Conservation (phyloP, 92 coral and sea anemone genomes). For the Parazoanthus swiftii region DNA sequence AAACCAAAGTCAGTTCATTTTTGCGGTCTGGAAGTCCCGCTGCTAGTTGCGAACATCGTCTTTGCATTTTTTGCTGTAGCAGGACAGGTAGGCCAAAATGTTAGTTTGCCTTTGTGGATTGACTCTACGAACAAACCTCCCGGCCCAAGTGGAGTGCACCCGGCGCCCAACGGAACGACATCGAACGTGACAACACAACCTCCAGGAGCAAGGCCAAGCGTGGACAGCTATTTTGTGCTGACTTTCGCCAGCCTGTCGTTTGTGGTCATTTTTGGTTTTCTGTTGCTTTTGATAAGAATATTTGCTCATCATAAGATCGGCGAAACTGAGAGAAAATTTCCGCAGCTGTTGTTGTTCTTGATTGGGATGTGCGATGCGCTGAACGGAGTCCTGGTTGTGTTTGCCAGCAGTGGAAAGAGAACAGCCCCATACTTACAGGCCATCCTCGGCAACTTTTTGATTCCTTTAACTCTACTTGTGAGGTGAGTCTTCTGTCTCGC, state of each 20-base stretch:
- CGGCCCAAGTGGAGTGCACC: not conserved
- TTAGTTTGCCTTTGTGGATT: constrained; percentile 81
- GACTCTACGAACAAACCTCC: constrained; percentile 58
- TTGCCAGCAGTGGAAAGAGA: constrained; percentile 74
- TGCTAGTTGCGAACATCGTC: constrained; percentile 58
- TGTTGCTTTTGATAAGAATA: constrained; percentile 32
- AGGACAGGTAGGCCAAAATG: constrained; percentile 72
- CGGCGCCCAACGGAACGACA: not conserved
- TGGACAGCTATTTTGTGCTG: constrained; percentile 79
- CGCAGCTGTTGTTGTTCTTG: constrained; percentile 59
- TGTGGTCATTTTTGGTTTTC: constrained; percentile 73
- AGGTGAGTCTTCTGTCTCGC: constrained; percentile 55
- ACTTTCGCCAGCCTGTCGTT: constrained; percentile 68
- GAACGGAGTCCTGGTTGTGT: constrained; percentile 72
- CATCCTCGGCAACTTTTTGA: constrained; percentile 75
- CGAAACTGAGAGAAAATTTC: constrained; percentile 66
- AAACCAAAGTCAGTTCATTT: constrained; percentile 46
- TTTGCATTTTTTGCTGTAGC: constrained; percentile 68
- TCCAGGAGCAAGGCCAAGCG: not conserved
- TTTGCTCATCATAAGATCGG: constrained; percentile 61
- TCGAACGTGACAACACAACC: not conserved
- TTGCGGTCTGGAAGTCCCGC: constrained; percentile 49
- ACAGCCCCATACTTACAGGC: constrained; percentile 95
- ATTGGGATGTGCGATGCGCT: constrained; percentile 79
- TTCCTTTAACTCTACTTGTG: constrained; percentile 67